A percentile compares a stretch with the other conserved stretches of the same genome.
phyloP scores from a whole-genome alignment of 2,797 vertebrate genomes.

The Sardinella longiceps region DNA sequence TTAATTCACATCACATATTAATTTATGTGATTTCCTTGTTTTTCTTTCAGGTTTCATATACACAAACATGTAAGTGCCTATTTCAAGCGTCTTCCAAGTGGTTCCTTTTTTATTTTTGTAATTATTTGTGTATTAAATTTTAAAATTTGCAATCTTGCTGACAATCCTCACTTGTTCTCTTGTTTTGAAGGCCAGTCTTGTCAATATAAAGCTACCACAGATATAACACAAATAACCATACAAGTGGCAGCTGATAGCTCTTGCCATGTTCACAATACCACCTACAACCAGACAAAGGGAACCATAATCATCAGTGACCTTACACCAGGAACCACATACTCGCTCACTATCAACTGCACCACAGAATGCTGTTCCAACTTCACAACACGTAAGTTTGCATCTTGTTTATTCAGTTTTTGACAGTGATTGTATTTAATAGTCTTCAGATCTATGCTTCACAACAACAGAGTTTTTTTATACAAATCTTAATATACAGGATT shows the following conservation, averaged over 20 bases:
- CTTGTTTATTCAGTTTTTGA: background rate
- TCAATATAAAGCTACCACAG: slow-evolving; percentile 7
- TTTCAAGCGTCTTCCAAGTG: slow-evolving; percentile 33
- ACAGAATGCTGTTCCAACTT: slow-evolving; percentile 31
- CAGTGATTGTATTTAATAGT: background rate
- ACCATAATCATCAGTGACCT: slow-evolving; percentile 36
- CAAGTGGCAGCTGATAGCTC: background rate
- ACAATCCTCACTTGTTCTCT: background rate
- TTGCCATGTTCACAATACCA: slow-evolving; percentile 28
- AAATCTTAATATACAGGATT: too few species aligned
- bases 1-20: too few species aligned
- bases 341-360: slow-evolving; percentile 35
- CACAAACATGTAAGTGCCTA: background rate
- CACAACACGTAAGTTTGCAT: slow-evolving; percentile 29
- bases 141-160: background rate
- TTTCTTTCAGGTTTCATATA: slow-evolving; percentile 30
- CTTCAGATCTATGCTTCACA: background rate
- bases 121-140: background rate
- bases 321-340: slow-evolving; percentile 39
- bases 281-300: background rate
- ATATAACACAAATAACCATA: slow-evolving; percentile 7
- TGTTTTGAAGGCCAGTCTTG: slow-evolving; percentile 31
- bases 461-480: too few species aligned
- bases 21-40: slow-evolving; percentile 13
- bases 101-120: background rate